Conservation (phyloP, 2,113 vertebrate genomes). For the Ceuthmochares aereus region DNA sequence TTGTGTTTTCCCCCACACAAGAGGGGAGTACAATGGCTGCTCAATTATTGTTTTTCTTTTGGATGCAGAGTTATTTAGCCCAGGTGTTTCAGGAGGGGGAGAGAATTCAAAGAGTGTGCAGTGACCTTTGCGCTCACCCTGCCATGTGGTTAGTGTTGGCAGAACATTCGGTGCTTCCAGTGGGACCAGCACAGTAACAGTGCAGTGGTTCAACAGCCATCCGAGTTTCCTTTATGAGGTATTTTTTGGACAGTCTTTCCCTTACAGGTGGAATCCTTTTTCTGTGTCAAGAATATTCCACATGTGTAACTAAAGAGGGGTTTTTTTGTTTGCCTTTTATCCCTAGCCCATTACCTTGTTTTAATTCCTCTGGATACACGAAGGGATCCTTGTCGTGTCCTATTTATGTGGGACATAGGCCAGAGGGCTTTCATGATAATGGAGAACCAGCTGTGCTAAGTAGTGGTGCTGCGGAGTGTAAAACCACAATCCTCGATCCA, state of each 20-base stretch:
- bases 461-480: neutral
- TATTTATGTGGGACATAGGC: rapidly evolving
- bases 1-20: rapidly evolving
- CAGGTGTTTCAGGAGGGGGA: neutral
- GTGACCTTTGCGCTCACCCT: neutral
- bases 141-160: neutral
- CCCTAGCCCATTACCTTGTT: neutral
- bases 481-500: neutral
- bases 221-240: neutral
- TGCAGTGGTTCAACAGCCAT: neutral
- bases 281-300: neutral
- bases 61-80: neutral
- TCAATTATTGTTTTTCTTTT: neutral
- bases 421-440: neutral
- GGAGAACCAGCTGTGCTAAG: neutral
- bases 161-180: neutral
- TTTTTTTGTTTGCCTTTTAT: neutral
- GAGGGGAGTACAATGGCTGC: neutral
- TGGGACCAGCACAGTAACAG: neutral
- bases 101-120: neutral
- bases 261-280: neutral
- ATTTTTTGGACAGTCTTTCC: neutral
- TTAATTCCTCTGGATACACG: neutral
- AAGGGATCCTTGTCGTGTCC: neutral
- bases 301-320: neutral